Evolutionary conservation across 2,797 vertebrate species (phyloP).

Genomic region (Arrhamphus sclerolepis): DNA sequence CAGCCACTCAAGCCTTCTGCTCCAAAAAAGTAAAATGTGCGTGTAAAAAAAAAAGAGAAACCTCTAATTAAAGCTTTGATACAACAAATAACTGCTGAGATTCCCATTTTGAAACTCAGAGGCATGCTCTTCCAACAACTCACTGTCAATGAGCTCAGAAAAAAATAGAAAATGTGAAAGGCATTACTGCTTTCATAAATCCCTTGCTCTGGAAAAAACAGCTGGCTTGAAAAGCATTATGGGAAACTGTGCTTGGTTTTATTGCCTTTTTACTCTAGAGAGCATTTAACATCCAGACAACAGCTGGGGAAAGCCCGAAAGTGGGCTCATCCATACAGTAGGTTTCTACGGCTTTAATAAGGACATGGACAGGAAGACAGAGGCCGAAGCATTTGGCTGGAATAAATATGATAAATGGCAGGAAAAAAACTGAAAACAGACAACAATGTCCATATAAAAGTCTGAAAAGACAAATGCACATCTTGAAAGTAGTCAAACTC

Average conservation of each 20-base stretch:
- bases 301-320: conserved; percentile 47
- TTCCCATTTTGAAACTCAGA: background rate
- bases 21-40: too few relatives aligned
- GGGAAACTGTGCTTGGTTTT: conserved; percentile 50
- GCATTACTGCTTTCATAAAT: conserved; percentile 30
- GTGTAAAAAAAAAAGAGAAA: too few relatives aligned
- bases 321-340: background rate
- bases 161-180: conserved; percentile 4
- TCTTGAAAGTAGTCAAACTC: background rate
- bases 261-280: conserved; percentile 42
- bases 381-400: conserved; percentile 11
- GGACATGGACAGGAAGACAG: conserved; percentile 1
- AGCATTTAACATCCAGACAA: conserved; percentile 55
- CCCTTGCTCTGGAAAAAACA: conserved; percentile 37
- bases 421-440: conserved; percentile 2
- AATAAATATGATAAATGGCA: conserved; percentile 9
- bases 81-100: background rate
- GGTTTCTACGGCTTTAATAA: conserved; percentile 14
- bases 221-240: conserved; percentile 54
- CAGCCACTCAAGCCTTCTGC: too few relatives aligned
- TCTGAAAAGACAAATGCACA: background rate
- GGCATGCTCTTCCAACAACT: background rate
- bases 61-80: too few relatives aligned
- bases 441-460: background rate
- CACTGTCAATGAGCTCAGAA: conserved; percentile 2